Percentiles rank a stretch among this genome's conserved stretches.
phyloP scores from a whole-genome alignment of 2,888 invertebrate species.

The Ferrisia virgata region DNA sequence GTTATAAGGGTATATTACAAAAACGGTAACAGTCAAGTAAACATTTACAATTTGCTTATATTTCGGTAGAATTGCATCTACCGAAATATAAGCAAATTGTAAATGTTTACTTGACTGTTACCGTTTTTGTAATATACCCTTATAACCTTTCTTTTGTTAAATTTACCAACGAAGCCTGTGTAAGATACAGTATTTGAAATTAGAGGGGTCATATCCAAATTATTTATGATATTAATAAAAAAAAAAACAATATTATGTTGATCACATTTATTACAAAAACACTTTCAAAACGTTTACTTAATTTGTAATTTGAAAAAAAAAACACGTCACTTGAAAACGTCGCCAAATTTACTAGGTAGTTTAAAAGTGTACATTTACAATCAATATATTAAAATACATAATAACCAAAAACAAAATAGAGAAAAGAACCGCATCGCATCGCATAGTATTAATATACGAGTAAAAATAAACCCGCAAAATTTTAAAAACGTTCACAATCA shows the following conservation, averaged over 20 bases:
- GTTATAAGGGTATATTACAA: too few relatives aligned
- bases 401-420: neutral
- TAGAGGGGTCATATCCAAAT: too few relatives aligned
- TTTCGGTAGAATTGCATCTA: too few relatives aligned
- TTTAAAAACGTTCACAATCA: neutral
- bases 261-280: conserved; percentile 30
- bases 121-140: too few relatives aligned
- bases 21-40: too few relatives aligned
- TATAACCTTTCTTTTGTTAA: too few relatives aligned
- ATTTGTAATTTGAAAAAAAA: neutral
- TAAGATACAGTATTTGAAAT: too few relatives aligned
- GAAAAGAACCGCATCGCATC: neutral
- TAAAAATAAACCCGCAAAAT: neutral
- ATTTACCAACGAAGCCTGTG: too few relatives aligned
- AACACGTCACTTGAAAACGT: neutral
- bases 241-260: neutral
- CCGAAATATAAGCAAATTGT: too few relatives aligned
- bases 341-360: neutral
- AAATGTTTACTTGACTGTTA: too few relatives aligned
- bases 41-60: too few relatives aligned
- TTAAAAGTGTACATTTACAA: neutral
- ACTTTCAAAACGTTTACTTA: neutral
- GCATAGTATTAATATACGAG: neutral
- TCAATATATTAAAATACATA: conserved; percentile 15
- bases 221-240: too few relatives aligned